phyloP scores from a whole-genome alignment of 2,888 invertebrate genomes.

The Gymnocheta viridis region DNA sequence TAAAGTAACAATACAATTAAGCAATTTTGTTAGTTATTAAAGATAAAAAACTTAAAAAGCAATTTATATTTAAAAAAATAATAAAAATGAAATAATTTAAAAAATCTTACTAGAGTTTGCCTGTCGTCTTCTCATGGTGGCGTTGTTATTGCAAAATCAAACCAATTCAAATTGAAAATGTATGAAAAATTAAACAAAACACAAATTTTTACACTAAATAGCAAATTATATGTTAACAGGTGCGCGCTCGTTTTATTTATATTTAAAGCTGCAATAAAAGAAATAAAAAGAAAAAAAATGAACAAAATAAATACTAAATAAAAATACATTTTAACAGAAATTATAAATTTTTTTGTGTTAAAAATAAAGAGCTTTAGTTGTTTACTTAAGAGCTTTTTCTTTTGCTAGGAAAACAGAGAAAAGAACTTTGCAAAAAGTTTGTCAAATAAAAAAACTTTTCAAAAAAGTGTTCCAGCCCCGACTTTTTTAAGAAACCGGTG shows the following conservation, averaged over 20 bases:
- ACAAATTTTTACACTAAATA: constrained; percentile 47
- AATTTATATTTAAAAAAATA: neutral
- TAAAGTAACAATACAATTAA: neutral
- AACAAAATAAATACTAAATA: constrained; percentile 45
- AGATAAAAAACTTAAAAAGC: neutral
- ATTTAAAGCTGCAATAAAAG: constrained; percentile 63
- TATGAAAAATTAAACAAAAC: constrained; percentile 22
- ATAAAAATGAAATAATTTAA: constrained; percentile 27
- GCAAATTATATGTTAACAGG: constrained; percentile 26
- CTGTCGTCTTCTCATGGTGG: constrained; percentile 67
- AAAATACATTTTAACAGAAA: constrained; percentile 26
- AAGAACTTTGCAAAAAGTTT: constrained; percentile 6
- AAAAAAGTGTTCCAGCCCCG: too few species aligned
- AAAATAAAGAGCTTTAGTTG: neutral
- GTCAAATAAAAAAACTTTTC: neutral
- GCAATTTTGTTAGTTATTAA: neutral
- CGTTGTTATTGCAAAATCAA: constrained; percentile 40
- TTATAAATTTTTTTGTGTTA: constrained; percentile 16
- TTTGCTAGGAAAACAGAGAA: neutral
- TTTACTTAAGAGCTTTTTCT: neutral
- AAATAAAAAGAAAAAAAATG: constrained; percentile 40
- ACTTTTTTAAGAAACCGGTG: too few species aligned
- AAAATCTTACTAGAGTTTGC: constrained; percentile 59
- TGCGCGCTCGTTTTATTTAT: constrained; percentile 21
- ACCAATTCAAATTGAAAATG: constrained; percentile 15